A percentile compares a stretch with the other conserved stretches of the same genome.
phyloP scores from a whole-genome alignment of 2,113 vertebrate species.

The Dipodomys stephensi region DNA sequence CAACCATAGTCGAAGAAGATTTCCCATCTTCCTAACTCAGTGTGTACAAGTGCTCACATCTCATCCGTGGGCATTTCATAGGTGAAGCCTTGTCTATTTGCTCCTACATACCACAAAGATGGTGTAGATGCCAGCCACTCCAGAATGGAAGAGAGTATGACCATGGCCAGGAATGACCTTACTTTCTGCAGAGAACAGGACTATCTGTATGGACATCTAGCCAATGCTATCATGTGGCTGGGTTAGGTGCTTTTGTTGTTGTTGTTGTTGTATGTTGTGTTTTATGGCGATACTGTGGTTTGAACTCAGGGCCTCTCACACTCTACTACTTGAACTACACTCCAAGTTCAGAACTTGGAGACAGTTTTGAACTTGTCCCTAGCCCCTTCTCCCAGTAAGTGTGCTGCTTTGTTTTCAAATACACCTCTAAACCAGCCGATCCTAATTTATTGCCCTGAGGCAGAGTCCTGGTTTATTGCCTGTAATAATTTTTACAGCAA shows the following conservation, averaged over 20 bases:
- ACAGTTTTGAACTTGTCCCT: neutral
- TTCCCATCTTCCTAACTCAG: neutral
- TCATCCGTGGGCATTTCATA: neutral
- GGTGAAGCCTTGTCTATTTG: neutral
- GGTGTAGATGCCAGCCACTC: no score
- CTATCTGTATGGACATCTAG: neutral
- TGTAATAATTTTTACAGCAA: slow-evolving; percentile 46
- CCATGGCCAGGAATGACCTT: neutral
- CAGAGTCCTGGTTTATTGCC: slow-evolving; percentile 56
- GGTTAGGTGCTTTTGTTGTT: no score
- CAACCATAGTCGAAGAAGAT: neutral
- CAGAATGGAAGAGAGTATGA: neutral
- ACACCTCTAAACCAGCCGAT: neutral
- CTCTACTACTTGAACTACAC: no score
- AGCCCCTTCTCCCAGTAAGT: neutral
- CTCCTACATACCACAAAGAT: neutral
- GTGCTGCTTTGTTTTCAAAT: neutral
- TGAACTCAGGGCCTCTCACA: no score
- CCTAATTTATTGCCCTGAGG: neutral
- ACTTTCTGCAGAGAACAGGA: neutral
- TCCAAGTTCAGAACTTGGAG: no score
- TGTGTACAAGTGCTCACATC: neutral
- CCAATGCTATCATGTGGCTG: neutral
- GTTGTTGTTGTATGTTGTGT: no score
- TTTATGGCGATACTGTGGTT: no score